A percentile compares a stretch with the other conserved stretches of the same genome.
Conservation (phyloP, 2,888 invertebrate genomes). For the Aphodius sticticus region DNA sequence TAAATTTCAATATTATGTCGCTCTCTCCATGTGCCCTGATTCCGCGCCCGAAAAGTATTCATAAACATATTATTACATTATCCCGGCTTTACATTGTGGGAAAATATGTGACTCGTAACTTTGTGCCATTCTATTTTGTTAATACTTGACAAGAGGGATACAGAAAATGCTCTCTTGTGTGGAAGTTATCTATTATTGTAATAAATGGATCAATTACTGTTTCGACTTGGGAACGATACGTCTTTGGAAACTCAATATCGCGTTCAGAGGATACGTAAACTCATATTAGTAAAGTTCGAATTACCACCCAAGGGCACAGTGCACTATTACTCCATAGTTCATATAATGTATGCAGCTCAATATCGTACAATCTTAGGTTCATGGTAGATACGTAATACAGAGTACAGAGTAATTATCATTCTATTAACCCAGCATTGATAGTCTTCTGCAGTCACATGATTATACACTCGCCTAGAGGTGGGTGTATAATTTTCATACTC, state of each 20-base stretch:
- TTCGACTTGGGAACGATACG: neutral
- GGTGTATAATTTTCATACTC: too few species aligned
- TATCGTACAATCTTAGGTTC: neutral
- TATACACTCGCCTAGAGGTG: too few species aligned
- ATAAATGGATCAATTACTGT: neutral
- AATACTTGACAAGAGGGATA: neutral
- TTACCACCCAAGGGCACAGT: neutral
- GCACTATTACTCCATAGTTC: neutral
- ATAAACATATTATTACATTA: conserved; percentile 4
- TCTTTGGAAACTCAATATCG: neutral
- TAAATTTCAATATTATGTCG: conserved; percentile 4
- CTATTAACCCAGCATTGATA: neutral
- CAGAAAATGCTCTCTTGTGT: neutral
- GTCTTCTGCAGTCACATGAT: too few species aligned
- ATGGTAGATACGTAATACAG: neutral
- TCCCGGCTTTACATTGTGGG: neutral
- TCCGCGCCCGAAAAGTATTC: neutral
- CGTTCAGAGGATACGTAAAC: neutral
- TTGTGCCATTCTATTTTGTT: neutral
- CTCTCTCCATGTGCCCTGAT: neutral
- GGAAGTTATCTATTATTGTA: neutral
- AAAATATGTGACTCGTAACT: neutral
- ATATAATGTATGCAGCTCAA: neutral
- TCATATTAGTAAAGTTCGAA: neutral
- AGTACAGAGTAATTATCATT: neutral